Base-by-base conservation (phyloP, 2,888 invertebrate species). In the Agrotis segetum region DNA sequence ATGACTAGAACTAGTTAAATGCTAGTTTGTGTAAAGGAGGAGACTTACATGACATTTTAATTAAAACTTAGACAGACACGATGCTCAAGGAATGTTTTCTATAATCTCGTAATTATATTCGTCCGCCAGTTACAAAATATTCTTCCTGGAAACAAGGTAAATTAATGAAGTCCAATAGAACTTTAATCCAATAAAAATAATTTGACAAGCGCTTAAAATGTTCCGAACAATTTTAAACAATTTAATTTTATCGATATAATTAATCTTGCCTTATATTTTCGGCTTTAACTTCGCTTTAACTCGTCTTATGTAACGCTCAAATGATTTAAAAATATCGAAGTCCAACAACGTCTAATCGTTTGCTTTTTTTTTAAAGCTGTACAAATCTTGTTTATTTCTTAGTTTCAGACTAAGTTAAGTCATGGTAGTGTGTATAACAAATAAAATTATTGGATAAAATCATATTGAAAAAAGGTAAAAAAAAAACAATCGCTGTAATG, bases 241-340 rank as follows among this genome's bases (percentile, higher is more conserved):
- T 67, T 72, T 69, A 53, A 68, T 67, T 77, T 74, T 73, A 59
- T 70, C 67, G 24, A 67, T 70, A 67, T 73, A 67, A 74, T 78
- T 78, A 73, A 78, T 67, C 59, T 70, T 40, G 19, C 13, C 44
- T 40, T 58, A 53, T 70, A 67, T 80, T 74, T 81, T 79, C 21
- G 44, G 21, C 49, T 66, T 71, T n/a, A 68, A 78, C 74, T 82
- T 67, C 40, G 67, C 74, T 69, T 64, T 47, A 65, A 65, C 29
- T 74, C 49, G 21, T 19, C 59, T 59, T 56, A 63, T 55, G 61
- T 74, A 21, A 67, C 46, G 62, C 52, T 67, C 49, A 61, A 29
- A 58, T 61, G n/a, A 64, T 59, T 69, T 79, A n/a, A 58, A 74
- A 60, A 55, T 24, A 64, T 29, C 24, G 14, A 56, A 50, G 21